These are phyloP conservation scores for Sebastes aleutianus DNA, from an alignment of 2,797 vertebrate genomes.

Conservation along the genomic window DNA sequence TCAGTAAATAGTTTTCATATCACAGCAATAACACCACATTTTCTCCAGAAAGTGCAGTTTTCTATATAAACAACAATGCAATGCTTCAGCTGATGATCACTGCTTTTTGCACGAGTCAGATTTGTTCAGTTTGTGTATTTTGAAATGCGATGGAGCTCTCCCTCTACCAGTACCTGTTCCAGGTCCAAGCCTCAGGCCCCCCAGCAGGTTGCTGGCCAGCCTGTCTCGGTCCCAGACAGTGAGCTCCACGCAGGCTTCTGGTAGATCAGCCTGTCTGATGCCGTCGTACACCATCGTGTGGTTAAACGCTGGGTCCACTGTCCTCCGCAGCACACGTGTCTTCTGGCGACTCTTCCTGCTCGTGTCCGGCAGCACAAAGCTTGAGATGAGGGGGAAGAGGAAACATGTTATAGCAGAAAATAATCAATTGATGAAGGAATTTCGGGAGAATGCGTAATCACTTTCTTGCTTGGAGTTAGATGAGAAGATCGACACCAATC, in stretches of 20 bases:
- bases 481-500: background rate
- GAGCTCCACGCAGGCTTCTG: slow-evolving; percentile 93
- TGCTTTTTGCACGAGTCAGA: background rate
- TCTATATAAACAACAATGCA: background rate
- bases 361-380: slow-evolving; percentile 94
- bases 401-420: background rate
- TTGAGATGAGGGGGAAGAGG: slow-evolving; percentile 51
- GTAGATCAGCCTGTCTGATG: slow-evolving; percentile 88
- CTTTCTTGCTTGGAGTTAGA: background rate
- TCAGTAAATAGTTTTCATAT: background rate
- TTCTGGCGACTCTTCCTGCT: slow-evolving; percentile 97
- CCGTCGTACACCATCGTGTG: slow-evolving; percentile 99
- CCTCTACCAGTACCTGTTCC: slow-evolving; percentile 86
- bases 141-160: background rate
- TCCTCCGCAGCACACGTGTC: slow-evolving; percentile 90
- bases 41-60: background rate
- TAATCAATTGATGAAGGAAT: background rate
- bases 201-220: slow-evolving; percentile 91
- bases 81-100: background rate
- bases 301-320: slow-evolving; percentile 89
- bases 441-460: background rate
- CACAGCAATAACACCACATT: background rate
- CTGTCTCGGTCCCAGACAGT: slow-evolving; percentile 95
- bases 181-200: slow-evolving; percentile 90
- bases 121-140: background rate